Percentiles rank a stretch among this genome's conserved stretches.
Evolutionary conservation across 2,113 vertebrate genomes (phyloP).

Genomic region (Thunnus thynnus): DNA sequence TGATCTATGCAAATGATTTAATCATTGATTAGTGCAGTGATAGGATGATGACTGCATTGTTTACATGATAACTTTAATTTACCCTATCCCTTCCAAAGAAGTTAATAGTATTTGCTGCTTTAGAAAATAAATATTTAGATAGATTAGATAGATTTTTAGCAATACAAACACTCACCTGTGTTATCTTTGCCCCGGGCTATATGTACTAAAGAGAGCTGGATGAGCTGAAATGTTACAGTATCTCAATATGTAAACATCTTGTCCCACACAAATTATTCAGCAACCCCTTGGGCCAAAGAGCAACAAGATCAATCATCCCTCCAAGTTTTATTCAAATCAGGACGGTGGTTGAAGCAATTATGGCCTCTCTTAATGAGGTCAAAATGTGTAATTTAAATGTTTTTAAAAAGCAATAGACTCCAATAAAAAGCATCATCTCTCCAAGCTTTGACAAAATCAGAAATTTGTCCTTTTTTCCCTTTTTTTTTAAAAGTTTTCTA

Average conservation of each 20-base stretch:
- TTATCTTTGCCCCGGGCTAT: neutral
- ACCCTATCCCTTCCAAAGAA: no score
- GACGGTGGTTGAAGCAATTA: neutral
- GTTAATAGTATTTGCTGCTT: neutral
- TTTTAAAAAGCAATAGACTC: neutral
- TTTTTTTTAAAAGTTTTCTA: neutral
- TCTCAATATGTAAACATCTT: conserved; percentile 19
- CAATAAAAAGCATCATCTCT: neutral
- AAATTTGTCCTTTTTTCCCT: neutral
- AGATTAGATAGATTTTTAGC: neutral
- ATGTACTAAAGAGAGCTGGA: neutral
- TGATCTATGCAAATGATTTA: neutral
- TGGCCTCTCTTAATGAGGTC: conserved; percentile 21
- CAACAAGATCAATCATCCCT: neutral
- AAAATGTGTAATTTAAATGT: neutral
- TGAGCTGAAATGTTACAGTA: conserved; percentile 1
- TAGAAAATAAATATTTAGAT: conserved; percentile 7
- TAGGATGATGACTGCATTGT: neutral
- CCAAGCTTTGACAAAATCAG: neutral
- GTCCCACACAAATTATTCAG: conserved; percentile 21
- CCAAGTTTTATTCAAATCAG: conserved; percentile 13
- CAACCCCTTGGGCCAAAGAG: neutral
- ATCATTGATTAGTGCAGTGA: neutral
- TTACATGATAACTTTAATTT: neutral
- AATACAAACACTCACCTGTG: no score